These are phyloP conservation scores for Pyrrhia umbra DNA, from an alignment of 2,888 invertebrate species.

Conservation along the genomic window DNA sequence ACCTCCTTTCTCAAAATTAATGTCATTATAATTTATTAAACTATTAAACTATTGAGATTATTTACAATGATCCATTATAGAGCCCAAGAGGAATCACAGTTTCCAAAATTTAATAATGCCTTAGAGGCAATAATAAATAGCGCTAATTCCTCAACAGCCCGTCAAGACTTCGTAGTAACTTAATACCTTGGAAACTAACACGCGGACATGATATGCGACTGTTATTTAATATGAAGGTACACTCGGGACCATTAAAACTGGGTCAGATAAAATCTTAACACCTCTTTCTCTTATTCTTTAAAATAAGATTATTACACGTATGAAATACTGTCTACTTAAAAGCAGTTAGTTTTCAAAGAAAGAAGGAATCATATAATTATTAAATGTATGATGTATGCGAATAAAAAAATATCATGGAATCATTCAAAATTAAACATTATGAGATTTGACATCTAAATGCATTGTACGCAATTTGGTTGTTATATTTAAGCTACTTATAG, in stretches of 20 bases:
- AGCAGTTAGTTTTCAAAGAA: neutral
- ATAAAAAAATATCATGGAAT: no score
- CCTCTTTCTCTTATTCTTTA: no score
- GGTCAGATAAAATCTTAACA: neutral
- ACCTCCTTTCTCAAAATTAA: no score
- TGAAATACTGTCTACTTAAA: neutral
- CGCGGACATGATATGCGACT: slow-evolving; percentile 6
- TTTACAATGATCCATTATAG: slow-evolving; percentile 30
- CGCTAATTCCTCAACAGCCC: slow-evolving; percentile 49
- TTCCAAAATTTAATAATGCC: slow-evolving; percentile 52
- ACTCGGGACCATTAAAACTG: neutral
- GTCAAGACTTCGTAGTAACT: slow-evolving; percentile 49
- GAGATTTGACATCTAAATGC: no score
- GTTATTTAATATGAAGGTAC: neutral
- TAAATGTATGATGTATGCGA: no score
- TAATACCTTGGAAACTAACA: slow-evolving; percentile 49
- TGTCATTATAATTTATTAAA: no score
- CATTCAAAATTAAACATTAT: no score
- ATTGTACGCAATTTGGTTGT: no score
- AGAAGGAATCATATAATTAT: no score
- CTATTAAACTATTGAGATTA: no score
- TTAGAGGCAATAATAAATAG: slow-evolving; percentile 41
- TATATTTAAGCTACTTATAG: no score
- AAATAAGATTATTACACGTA: neutral
- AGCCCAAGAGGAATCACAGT: slow-evolving; percentile 44